phyloP scores from a whole-genome alignment of 2,888 invertebrate species.

The Lottia gigantea region DNA sequence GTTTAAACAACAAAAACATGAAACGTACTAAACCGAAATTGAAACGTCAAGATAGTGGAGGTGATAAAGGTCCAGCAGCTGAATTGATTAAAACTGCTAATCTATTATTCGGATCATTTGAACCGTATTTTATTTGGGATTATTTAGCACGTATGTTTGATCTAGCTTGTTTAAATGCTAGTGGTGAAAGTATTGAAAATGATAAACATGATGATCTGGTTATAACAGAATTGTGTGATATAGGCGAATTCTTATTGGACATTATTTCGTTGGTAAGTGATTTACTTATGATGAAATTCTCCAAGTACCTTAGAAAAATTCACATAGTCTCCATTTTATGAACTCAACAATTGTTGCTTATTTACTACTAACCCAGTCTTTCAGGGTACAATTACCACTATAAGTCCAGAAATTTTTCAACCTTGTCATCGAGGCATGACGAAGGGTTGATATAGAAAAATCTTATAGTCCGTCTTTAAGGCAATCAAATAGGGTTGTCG shows the following conservation, averaged over 20 bases:
- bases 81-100: slow-evolving; percentile 87
- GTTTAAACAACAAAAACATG: slow-evolving; percentile 26
- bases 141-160: slow-evolving; percentile 73
- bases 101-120: slow-evolving; percentile 83
- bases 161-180: slow-evolving; percentile 45
- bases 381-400: too few species aligned
- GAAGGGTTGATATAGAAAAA: too few species aligned
- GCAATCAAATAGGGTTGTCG: too few species aligned
- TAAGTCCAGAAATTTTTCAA: too few species aligned
- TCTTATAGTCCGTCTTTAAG: too few species aligned
- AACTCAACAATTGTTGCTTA: too few species aligned
- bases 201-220: slow-evolving; percentile 41
- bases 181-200: slow-evolving; percentile 50
- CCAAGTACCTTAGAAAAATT: too few species aligned
- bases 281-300: too few species aligned
- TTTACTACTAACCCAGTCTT: too few species aligned
- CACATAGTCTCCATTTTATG: too few species aligned
- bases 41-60: slow-evolving; percentile 1
- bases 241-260: slow-evolving; percentile 82
- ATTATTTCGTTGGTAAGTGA: slow-evolving; percentile 72
- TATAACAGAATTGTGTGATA: slow-evolving; percentile 77
- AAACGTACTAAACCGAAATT: slow-evolving; percentile 9
- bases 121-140: slow-evolving; percentile 88
- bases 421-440: too few species aligned
- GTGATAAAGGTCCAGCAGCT: slow-evolving; percentile 9